Conservation (phyloP, 2,113 vertebrate genomes). For the Climacteris rufus region DNA sequence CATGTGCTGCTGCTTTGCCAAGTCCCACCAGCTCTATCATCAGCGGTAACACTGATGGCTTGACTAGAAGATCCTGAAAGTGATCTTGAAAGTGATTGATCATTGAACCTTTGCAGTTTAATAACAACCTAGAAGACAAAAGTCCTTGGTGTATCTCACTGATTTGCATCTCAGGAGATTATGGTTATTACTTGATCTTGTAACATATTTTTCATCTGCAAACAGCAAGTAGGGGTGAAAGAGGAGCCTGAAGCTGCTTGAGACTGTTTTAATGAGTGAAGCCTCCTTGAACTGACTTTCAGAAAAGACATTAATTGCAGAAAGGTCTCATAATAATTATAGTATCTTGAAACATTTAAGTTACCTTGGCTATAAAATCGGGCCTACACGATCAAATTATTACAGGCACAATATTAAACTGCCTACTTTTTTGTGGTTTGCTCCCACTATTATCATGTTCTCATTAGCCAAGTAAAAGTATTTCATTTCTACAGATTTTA, state of each 20-base stretch:
- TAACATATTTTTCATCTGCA: not conserved
- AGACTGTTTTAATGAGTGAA: constrained; percentile 55
- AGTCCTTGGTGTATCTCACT: not conserved
- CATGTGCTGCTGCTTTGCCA: not conserved
- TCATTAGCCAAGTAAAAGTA: constrained; percentile 21
- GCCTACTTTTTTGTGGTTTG: constrained; percentile 1
- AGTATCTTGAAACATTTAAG: constrained; percentile 25
- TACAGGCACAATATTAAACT: not conserved
- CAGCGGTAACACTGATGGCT: too few species aligned
- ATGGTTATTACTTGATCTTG: constrained; percentile 10
- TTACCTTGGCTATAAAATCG: constrained; percentile 11
- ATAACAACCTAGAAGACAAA: not conserved
- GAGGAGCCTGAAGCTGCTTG: constrained; percentile 29
- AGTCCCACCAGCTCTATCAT: not conserved
- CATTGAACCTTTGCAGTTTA: not conserved
- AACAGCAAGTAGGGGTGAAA: constrained; percentile 22
- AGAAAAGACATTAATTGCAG: constrained; percentile 52
- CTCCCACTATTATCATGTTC: constrained; percentile 10
- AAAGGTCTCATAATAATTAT: constrained; percentile 44
- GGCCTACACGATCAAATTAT: constrained; percentile 3
- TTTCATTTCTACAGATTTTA: constrained; percentile 35
- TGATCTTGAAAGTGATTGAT: not conserved
- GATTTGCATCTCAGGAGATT: constrained; percentile 19
- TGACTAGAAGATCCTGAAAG: not conserved
- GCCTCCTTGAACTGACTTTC: constrained; percentile 61